Evolutionary conservation across 2,888 invertebrate genomes (phyloP), one percentile per base, ranked within the genome.

Genomic region (Tholera decimalis): DNA sequence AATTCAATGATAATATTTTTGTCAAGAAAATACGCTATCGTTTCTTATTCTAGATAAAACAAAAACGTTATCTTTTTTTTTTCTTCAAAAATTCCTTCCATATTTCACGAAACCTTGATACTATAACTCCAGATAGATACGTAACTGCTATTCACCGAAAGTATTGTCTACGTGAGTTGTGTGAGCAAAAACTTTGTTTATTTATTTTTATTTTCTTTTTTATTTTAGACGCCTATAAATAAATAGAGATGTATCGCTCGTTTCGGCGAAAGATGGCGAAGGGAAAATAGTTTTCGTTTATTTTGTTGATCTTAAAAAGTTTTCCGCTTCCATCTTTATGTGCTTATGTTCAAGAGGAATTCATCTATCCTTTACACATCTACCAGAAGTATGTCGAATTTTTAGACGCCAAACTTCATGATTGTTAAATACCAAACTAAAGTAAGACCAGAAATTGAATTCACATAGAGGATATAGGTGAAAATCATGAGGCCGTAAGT

Each of bases 141-240:
- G 30, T 56, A 43, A 46, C 59, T 44, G 41, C 47, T 62, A 57
- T 44, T 73, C 63, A 41, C 33, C 18, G 26, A 73, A 69, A 64
- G 64, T 73, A 63, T 68, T 57, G 77, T 68, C 68, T 64, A 76
- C 76, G 76, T 76, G 76, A 69, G 41, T 33, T 64, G 78, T 65
- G 57, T 78, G 18, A 28, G 39, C 64, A 77, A 76, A 77, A 58
- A 68, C 46, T 64, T 72, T 58, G 13, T 67, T 63, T 67, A 76
- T 62, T 76, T 73, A 65, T 59, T 64, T 73, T 61, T 61, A 51
- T 69, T 69, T 20, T 24, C 7, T 56, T 66, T 74, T 75, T 74
- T 73, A 51, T 73, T 66, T 57, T 47, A 46, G 46, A 28, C 22
- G 44, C 47, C 60, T 51, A 77, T 73, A 76, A 69, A 77, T 77